These are phyloP conservation scores for Clarias fuscus DNA, from an alignment of 2,797 vertebrate species.

Conservation along the genomic window DNA sequence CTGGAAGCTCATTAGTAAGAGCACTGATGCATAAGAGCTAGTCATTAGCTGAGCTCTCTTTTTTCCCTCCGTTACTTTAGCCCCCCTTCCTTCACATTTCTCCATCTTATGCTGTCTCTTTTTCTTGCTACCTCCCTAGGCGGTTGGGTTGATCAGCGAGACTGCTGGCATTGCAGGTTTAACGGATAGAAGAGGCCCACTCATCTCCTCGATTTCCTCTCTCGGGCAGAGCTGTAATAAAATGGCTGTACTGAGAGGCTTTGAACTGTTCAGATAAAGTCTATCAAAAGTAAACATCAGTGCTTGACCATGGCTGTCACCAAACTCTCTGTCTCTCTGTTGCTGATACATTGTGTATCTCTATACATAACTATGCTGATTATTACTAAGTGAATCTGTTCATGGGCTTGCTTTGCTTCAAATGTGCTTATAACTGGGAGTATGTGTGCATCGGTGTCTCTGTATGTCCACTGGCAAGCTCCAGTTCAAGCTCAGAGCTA, in stretches of 20 bases:
- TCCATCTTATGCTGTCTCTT: slow-evolving; percentile 43
- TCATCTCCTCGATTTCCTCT: slow-evolving; percentile 50
- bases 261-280: slow-evolving; percentile 70
- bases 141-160: slow-evolving; percentile 71
- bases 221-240: slow-evolving; percentile 47
- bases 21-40: slow-evolving; percentile 99
- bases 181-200: slow-evolving; percentile 69
- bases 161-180: slow-evolving; percentile 83
- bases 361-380: slow-evolving; percentile 58
- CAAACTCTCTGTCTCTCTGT: slow-evolving; percentile 40
- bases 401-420: slow-evolving; percentile 65
- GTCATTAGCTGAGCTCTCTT: slow-evolving; percentile 91
- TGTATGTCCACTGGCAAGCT: slow-evolving; percentile 22
- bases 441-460: background rate
- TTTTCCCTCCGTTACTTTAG: slow-evolving; percentile 49
- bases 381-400: slow-evolving; percentile 65
- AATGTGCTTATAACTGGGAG: slow-evolving; percentile 59
- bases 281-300: slow-evolving; percentile 75
- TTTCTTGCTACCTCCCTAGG: slow-evolving; percentile 36
- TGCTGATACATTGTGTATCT: slow-evolving; percentile 27
- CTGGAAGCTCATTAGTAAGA: slow-evolving; percentile 99
- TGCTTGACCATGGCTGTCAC: slow-evolving; percentile 74
- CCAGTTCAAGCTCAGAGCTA: slow-evolving; percentile 47
- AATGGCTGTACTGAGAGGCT: slow-evolving; percentile 48
- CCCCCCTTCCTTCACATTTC: slow-evolving; percentile 29